Evolutionary conservation across 2,888 invertebrate species (phyloP).

Genomic region (Andrena fulva): DNA sequence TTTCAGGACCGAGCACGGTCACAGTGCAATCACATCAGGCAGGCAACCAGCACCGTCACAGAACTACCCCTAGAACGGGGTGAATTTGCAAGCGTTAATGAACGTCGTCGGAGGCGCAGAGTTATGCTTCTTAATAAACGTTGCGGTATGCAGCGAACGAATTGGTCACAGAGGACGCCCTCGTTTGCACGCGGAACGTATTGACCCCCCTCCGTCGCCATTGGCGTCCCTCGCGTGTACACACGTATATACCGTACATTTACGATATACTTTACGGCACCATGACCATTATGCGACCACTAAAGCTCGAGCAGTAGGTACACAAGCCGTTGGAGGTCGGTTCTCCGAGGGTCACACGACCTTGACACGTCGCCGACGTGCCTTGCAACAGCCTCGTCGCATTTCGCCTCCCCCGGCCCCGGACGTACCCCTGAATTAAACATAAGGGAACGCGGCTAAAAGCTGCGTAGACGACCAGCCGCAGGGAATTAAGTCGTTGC

Average conservation of each 20-base stretch:
- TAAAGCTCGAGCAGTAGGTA: conserved; percentile 25
- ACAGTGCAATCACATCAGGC: not conserved
- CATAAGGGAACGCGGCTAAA: conserved; percentile 24
- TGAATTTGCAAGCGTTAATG: not conserved
- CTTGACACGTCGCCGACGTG: conserved; percentile 46
- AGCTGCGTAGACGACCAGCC: not conserved
- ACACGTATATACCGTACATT: not conserved
- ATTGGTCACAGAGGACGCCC: not conserved
- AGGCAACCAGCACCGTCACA: not conserved
- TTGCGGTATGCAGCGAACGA: not conserved
- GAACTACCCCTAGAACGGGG: not conserved
- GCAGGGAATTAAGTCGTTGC: conserved; percentile 27
- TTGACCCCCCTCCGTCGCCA: not conserved
- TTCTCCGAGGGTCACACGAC: conserved; percentile 30
- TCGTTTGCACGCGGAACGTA: conserved; percentile 12
- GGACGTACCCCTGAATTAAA: conserved; percentile 37
- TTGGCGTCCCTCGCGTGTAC: not conserved
- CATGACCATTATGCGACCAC: conserved; percentile 21
- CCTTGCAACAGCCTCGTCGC: conserved; percentile 2
- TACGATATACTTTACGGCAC: conserved; percentile 23
- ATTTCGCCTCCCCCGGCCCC: not conserved
- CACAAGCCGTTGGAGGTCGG: conserved; percentile 13
- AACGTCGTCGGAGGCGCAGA: not conserved
- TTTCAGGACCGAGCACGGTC: not conserved
- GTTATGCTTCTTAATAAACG: conserved; percentile 11